Conservation (phyloP, 2,888 invertebrate species). For the Agrotis clavis region DNA sequence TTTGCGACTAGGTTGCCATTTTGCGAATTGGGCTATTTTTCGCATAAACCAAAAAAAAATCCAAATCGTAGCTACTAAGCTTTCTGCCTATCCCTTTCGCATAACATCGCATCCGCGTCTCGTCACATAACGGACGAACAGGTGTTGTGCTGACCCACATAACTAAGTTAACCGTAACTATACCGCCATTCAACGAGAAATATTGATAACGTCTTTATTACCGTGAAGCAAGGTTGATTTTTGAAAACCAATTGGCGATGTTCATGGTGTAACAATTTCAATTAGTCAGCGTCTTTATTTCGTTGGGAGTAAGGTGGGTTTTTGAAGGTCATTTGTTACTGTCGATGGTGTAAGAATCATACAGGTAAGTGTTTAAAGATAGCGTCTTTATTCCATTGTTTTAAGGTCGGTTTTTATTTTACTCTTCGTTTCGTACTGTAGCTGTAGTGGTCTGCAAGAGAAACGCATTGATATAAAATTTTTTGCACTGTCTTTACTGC, state of each 20-base stretch:
- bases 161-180: constrained; percentile 28
- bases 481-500: no score
- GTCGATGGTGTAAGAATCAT: neutral
- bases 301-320: neutral
- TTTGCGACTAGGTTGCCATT: no score
- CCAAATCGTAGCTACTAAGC: no score
- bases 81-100: neutral
- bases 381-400: neutral
- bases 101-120: constrained; percentile 32
- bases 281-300: neutral
- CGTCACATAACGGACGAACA: constrained; percentile 37
- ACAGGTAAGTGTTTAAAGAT: neutral
- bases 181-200: constrained; percentile 13
- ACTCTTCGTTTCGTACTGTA: no score
- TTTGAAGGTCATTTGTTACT: neutral
- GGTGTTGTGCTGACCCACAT: constrained; percentile 46
- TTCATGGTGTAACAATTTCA: neutral
- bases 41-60: no score
- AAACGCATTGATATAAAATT: no score
- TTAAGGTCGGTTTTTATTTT: neutral
- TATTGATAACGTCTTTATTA: neutral
- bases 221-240: neutral
- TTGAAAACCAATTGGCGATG: neutral
- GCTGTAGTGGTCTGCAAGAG: no score
- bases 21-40: no score